Evolutionary conservation across 2,888 invertebrate genomes (phyloP).

Genomic region (Stegophylla sp.): DNA sequence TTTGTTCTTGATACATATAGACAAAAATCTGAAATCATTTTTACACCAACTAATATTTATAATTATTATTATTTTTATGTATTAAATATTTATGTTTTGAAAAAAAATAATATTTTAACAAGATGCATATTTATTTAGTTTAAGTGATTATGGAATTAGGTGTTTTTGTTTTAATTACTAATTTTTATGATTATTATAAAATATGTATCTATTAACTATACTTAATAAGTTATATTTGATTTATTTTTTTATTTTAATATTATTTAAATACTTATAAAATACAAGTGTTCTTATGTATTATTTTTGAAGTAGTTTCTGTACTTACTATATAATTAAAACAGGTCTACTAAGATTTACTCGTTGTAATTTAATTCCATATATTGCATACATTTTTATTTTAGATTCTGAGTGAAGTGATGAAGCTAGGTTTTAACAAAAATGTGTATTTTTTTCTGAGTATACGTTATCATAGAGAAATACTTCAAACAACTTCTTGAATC

Average conservation of each 20-base stretch:
- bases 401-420: too few species aligned
- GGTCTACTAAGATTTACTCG: too few species aligned
- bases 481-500: too few species aligned
- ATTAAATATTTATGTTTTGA: neutral
- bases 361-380: too few species aligned
- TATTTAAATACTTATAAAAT: slow-evolving; percentile 1
- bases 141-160: slow-evolving; percentile 4
- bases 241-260: neutral
- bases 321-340: too few species aligned
- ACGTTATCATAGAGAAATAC: too few species aligned
- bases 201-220: slow-evolving; percentile 17
- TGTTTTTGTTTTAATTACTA: slow-evolving; percentile 15
- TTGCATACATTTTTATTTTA: too few species aligned
- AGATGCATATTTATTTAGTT: neutral
- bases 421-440: too few species aligned
- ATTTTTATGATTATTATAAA: slow-evolving; percentile 36
- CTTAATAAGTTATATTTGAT: slow-evolving; percentile 27
- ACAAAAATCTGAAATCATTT: neutral
- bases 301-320: neutral
- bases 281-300: slow-evolving; percentile 33
- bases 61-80: neutral
- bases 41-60: neutral
- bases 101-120: neutral
- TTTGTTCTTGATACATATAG: neutral
- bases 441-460: too few species aligned